These are phyloP conservation scores for Colletes latitarsis DNA, from an alignment of 1,140 invertebrate genomes.

Conservation along the genomic window DNA sequence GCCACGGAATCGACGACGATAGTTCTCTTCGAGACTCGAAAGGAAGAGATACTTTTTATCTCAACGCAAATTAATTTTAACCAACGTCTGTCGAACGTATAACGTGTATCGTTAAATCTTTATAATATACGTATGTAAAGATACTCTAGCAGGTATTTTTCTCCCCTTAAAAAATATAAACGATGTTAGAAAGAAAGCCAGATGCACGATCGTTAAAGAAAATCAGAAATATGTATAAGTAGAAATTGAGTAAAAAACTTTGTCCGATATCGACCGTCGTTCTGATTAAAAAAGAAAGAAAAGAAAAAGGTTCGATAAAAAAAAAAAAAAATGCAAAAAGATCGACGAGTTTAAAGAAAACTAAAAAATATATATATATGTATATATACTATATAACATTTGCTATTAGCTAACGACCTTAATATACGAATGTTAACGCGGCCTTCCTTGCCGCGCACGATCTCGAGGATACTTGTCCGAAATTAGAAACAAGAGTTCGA, in stretches of 20 bases:
- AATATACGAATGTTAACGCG: conserved; percentile 2
- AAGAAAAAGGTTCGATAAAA: background rate
- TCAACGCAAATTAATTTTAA: background rate
- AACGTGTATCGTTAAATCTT: background rate
- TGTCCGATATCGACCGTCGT: background rate
- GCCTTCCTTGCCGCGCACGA: background rate
- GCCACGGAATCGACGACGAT: conserved; percentile 31
- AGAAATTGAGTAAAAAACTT: conserved; percentile 8
- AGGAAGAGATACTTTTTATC: background rate
- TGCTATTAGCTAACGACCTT: conserved; percentile 3
- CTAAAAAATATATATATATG: conserved; percentile 29
- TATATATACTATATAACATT: background rate
- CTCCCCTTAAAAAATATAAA: background rate
- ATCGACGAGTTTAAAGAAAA: background rate
- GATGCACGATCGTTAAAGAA: too few relatives aligned
- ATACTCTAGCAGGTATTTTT: too few relatives aligned
- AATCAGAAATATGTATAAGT: background rate
- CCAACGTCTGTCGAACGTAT: background rate
- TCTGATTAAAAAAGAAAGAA: background rate
- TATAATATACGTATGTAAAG: background rate
- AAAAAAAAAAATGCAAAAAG: background rate
- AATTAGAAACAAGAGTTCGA: conserved; percentile 12
- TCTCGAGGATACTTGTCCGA: conserved; percentile 8
- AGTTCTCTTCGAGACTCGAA: conserved; percentile 27
- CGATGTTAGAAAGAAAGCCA: background rate